Evolutionary conservation across 2,113 vertebrate genomes (phyloP), one percentile per base, ranked within the genome.

Genomic region (Recurvirostra avosetta): DNA sequence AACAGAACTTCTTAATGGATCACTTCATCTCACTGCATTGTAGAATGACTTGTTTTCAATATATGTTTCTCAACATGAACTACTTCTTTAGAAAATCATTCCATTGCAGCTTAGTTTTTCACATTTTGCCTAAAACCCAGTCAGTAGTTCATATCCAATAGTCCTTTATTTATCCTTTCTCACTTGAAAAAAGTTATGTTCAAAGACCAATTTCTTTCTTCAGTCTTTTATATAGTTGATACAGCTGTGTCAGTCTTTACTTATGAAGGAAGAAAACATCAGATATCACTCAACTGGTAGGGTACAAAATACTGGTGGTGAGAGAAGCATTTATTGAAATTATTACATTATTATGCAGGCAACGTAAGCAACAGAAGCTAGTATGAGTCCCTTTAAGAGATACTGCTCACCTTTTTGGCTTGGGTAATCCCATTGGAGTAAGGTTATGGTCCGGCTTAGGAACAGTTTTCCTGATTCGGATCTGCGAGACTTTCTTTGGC

Each of bases 341-440:
- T 4, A 55, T 62, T 50, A n/a, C n/a, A 77, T 50, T 4, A 55
- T 59, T 50, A n/a, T 40, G 66, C 38, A 77, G 74, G 74, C 68
- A 29, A 32, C 3, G 3, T 36, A 74, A 72, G 25, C 15, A 56
- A 63, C 61, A 77, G 26, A 29, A 82, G 40, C 15, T 12, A 68
- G 32, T 30, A 2, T 19, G 19, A 78, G 30, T 40, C 62, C 83
- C 25, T 55, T 65, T 26, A n/a, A 90, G 63, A 95, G 47, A n/a
- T 22, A 38, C n/a, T 21, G 55, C 97, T 97, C 79, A 99, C 99
- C 99, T 99, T 98, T 99, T 99, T 94, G 98, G 98, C 97, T 99
- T 99, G 81, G 99, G 99, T 18, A 99, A 98, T 59, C 99, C 99
- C 99, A 99, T 99, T 7, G 99, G 99, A 40, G 99, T 99, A 75